phyloP scores from a whole-genome alignment of 2,113 vertebrate species.

The Heloderma charlesbogerti region DNA sequence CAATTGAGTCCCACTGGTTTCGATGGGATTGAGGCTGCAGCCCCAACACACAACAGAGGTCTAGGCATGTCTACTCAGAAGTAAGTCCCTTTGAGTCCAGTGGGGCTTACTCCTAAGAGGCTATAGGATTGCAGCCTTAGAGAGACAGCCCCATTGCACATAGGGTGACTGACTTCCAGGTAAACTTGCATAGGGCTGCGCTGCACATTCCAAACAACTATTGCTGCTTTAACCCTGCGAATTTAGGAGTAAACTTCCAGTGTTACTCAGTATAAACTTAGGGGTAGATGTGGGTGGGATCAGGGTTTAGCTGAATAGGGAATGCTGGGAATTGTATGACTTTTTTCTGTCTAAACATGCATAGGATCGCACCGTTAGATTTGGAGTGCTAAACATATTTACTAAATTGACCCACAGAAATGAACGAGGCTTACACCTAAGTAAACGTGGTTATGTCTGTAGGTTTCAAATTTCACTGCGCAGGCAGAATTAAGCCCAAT shows the following conservation, averaged over 20 bases:
- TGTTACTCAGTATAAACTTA: neutral
- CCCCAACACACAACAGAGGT: neutral
- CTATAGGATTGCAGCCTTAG: too few relatives aligned
- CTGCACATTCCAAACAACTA: neutral
- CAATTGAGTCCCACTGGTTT: neutral
- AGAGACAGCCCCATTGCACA: too few relatives aligned
- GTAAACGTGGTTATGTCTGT: too few relatives aligned
- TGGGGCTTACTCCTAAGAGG: too few relatives aligned
- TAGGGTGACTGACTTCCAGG: neutral
- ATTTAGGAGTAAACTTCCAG: neutral
- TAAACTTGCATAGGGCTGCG: neutral
- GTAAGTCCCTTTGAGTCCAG: too few relatives aligned
- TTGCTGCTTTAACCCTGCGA: neutral
- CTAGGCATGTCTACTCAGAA: too few relatives aligned
- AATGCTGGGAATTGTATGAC: too few relatives aligned
- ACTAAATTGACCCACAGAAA: too few relatives aligned
- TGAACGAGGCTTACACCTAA: neutral
- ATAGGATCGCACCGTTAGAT: too few relatives aligned
- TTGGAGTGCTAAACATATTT: too few relatives aligned
- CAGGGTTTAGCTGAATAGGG: neutral
- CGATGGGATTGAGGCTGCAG: neutral
- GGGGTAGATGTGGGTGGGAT: neutral
- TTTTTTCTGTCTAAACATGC: too few relatives aligned
- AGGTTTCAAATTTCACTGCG: neutral
- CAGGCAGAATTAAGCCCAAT: neutral